phyloP scores from a whole-genome alignment of 2,797 vertebrate genomes.

The Typhlichthys subterraneus region DNA sequence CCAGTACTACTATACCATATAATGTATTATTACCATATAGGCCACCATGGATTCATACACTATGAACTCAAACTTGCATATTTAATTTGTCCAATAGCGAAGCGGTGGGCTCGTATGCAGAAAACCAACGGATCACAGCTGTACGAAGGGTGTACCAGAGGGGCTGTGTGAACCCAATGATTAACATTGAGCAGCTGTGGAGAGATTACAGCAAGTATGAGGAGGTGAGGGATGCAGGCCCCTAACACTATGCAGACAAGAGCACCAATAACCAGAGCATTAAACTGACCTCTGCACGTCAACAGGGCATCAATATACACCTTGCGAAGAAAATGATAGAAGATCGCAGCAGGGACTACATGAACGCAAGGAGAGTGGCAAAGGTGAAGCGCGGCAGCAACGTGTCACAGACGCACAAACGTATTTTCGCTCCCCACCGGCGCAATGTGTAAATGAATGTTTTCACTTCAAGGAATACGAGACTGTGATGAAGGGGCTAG shows the following conservation, averaged over 20 bases:
- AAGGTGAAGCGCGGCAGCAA: constrained; percentile 81
- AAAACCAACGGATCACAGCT: constrained; percentile 98
- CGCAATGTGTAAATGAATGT: constrained; percentile 13
- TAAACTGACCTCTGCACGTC: constrained; percentile 32
- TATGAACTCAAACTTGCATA: too few species aligned
- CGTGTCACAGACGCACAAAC: neutral
- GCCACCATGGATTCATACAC: too few species aligned
- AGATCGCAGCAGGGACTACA: constrained; percentile 98
- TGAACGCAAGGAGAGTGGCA: constrained; percentile 97
- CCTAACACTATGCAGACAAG: neutral
- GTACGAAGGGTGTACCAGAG: constrained; percentile 97
- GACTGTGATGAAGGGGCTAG: constrained; percentile 98
- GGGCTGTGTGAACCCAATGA: constrained; percentile 99
- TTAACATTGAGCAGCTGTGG: constrained; percentile 99
- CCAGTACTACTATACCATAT: neutral
- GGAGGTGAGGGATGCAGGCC: constrained; percentile 80
- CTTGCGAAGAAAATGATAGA: constrained; percentile 99
- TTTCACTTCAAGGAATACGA: constrained; percentile 88
- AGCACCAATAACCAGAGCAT: neutral
- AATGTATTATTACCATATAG: too few species aligned
- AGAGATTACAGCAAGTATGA: constrained; percentile 99
- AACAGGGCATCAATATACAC: constrained; percentile 96
- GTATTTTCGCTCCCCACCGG: neutral
- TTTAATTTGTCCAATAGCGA: constrained; percentile 76
- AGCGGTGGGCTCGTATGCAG: constrained; percentile 97